Base-by-base conservation (phyloP, 2,797 vertebrate species). In the Macrochelys suwanniensis region DNA sequence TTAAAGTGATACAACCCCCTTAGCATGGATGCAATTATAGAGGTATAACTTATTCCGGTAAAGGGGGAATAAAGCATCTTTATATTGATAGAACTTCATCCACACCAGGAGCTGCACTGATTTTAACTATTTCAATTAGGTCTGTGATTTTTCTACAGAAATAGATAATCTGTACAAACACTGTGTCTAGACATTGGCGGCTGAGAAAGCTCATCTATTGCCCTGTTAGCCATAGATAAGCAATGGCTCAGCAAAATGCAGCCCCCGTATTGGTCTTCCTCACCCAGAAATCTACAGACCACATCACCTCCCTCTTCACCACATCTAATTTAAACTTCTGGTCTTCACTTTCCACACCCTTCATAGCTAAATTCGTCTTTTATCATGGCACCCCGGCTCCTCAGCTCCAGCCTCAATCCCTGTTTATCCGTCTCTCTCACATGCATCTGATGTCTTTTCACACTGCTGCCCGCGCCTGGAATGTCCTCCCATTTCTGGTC, bases 191-290 rank as follows among this genome's bases (percentile, higher is more conserved):
- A 56, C 2, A 54, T 33, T 26, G n/a, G 59, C 71, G 71, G 85
- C 33, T 77, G 33, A 42, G 11, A 65, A 37, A 84, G 10, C 17
- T 17, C 80, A 59, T 68, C 74, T 7, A 12, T 8, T 28, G 6
- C 61, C 33, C 50, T 31, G 82, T 10, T n/a, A 85, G 17, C 7
- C 37, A 61, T 19, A 85, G 93, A 71, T 26, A 86, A 50, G 3
- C 33, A 85, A 89, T 3, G 37, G 81, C 68, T 89, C 51, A 33
- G 84, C 84, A 47, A 78, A 94, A 68, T 25, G 42, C 7, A 93
- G 12, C 3, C 86, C 13, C 61, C 71, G 0, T 26, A 19, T 0
- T 1, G 15, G 1, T 1, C 45, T 93, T 93, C 3, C 16, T 89
- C 25, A 68, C 4, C 31, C 59, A 9, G n/a, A 61, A 19, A 84